Percentiles rank a stretch among this genome's conserved stretches.
These are phyloP conservation scores for Euplexia lucipara DNA, from an alignment of 2,888 invertebrate species.

Conservation along the genomic window DNA sequence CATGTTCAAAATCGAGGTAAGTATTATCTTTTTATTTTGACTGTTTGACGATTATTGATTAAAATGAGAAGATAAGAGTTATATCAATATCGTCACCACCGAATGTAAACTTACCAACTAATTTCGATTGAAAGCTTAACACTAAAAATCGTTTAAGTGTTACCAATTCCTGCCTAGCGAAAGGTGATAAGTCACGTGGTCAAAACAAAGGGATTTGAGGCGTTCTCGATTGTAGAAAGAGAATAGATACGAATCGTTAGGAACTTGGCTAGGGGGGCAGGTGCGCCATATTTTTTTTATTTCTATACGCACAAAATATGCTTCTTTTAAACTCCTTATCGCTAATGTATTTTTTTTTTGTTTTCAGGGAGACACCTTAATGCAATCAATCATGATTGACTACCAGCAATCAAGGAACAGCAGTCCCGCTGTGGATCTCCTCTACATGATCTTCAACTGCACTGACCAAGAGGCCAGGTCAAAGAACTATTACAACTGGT, in stretches of 20 bases:
- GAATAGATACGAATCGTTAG: too few species aligned
- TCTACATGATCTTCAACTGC: constrained; percentile 67
- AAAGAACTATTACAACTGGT: constrained; percentile 65
- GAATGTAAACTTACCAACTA: too few species aligned
- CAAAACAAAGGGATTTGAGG: too few species aligned
- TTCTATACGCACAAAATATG: not conserved
- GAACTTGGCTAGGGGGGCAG: too few species aligned
- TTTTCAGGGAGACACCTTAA: constrained; percentile 64
- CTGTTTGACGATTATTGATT: too few species aligned
- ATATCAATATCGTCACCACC: too few species aligned
- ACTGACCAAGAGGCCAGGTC: constrained; percentile 66
- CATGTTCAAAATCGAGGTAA: constrained; percentile 69
- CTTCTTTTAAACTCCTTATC: not conserved
- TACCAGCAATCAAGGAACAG: constrained; percentile 66
- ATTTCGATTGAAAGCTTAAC: too few species aligned
- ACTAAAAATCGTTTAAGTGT: too few species aligned
- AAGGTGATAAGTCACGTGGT: too few species aligned
- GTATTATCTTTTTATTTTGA: constrained; percentile 14
- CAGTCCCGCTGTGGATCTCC: constrained; percentile 67
- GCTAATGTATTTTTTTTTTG: not conserved
- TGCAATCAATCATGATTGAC: constrained; percentile 69
- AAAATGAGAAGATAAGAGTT: not conserved
- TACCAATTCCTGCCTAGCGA: too few species aligned
- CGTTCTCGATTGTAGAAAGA: too few species aligned
- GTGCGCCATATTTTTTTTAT: too few species aligned